Base-by-base conservation (phyloP, 2,888 invertebrate species). In the Hyposoter didymator region DNA sequence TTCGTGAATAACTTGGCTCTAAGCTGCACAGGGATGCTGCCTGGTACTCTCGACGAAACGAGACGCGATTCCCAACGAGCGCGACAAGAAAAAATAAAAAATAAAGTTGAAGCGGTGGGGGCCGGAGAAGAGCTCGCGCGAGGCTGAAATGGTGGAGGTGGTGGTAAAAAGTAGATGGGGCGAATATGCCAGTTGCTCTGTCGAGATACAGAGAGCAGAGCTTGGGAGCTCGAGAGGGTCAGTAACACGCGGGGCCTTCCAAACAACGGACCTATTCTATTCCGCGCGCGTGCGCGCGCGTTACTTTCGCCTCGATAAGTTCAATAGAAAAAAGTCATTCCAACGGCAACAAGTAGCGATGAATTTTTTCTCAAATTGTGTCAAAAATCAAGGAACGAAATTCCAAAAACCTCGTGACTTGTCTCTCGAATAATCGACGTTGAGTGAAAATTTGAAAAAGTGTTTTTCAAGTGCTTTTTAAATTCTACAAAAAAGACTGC, bases 191-290 rank as follows among this genome's bases (percentile, higher is more conserved):
- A 39, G 43, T 67, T 47, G 7, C 52, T 22, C 39, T 67, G 69
- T 52, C 67, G 39, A 39, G 39, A 66, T 62, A 45, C 45, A 17
- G 55, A 55, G 62, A 43, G 52, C 64, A 35, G 7, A 45, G 47
- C 43, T 59, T 19, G 45, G 66, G 45, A 66, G 28, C 49, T 35
- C 72, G 7, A 39, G 78, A 55, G 79, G 85, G 83, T 83, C 85
- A 85, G 85, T 85, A 83, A 85, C 80, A 85, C 83, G 85, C 85
- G 85, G 78, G 55, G 10, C 76, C 59, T 80, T 49, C 28, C 12
- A 35, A 59, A 59, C 59, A 59, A 59, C 59, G 59, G 59, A 59
- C 28, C 59, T 28, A 22, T 59, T 59, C 59, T 28, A 59, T 59
- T 59, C 28, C 59, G 59, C 59, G 59, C 59, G 39, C 55, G 64